Conservation (phyloP, 2,888 invertebrate species). For the Apamea anceps region DNA sequence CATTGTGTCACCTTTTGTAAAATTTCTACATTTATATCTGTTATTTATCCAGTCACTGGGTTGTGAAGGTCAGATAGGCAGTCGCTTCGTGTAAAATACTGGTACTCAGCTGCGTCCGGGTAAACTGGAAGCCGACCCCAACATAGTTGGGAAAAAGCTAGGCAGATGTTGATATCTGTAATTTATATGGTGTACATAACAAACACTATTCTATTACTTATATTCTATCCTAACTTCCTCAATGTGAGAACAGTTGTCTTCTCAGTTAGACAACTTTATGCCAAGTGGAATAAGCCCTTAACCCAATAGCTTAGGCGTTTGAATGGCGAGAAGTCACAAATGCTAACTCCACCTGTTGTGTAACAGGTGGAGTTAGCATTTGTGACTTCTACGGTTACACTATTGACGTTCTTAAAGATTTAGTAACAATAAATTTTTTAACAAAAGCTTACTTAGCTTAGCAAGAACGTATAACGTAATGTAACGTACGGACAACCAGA, state of each 20-base stretch:
- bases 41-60: no score
- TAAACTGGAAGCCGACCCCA: no score
- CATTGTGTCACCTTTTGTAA: no score
- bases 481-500: neutral
- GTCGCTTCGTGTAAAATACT: no score
- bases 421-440: neutral
- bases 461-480: neutral
- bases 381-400: rapidly evolving
- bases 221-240: neutral
- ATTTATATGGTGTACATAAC: no score
- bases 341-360: neutral
- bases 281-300: neutral
- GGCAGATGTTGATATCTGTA: no score
- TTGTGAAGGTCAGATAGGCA: no score
- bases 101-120: no score
- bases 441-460: neutral
- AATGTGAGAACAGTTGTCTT: neutral
- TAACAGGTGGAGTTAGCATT: no score
- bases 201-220: no score
- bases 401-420: neutral
- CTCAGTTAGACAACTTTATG: neutral
- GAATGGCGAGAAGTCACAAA: neutral
- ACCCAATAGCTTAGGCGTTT: neutral
- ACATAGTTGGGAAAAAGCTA: no score
- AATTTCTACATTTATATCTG: no score